These are phyloP conservation scores for Athrips mouffetella DNA, from an alignment of 2,888 invertebrate genomes.

Conservation along the genomic window DNA sequence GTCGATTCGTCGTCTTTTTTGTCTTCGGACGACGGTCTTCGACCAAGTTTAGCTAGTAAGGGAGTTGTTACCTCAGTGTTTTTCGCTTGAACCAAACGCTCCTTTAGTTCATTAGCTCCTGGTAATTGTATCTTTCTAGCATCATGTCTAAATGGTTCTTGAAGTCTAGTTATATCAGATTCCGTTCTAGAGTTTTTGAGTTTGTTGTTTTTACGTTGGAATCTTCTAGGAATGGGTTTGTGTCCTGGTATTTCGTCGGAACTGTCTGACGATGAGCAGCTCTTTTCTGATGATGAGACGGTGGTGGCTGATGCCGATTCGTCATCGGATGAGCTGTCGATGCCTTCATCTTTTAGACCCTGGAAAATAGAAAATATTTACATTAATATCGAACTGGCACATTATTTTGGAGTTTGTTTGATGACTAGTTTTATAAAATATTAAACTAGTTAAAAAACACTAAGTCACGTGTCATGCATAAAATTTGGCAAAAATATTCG, in stretches of 20 bases:
- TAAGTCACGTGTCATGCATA: no score
- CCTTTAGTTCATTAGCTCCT: slow-evolving; percentile 46
- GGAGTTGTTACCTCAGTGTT: slow-evolving; percentile 57
- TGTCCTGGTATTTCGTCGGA: slow-evolving; percentile 55
- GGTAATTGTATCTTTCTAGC: slow-evolving; percentile 45
- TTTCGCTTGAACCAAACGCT: slow-evolving; percentile 49
- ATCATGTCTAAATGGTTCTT: slow-evolving; percentile 47
- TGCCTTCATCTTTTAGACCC: slow-evolving; percentile 76
- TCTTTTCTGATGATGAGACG: slow-evolving; percentile 70
- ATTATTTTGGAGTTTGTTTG: no score
- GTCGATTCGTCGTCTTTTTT: slow-evolving; percentile 55
- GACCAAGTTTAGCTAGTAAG: slow-evolving; percentile 56
- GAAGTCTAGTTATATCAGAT: slow-evolving; percentile 58
- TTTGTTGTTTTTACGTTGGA: slow-evolving; percentile 65
- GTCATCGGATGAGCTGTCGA: slow-evolving; percentile 74
- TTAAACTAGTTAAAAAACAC: no score
- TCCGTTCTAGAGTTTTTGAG: slow-evolving; percentile 67
- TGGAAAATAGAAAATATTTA: slow-evolving; percentile 31
- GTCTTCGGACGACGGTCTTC: slow-evolving; percentile 53
- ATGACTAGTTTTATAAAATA: no score
- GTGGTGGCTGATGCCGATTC: slow-evolving; percentile 64
- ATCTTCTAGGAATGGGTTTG: slow-evolving; percentile 55
- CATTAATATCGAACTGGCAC: no score
- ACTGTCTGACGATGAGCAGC: slow-evolving; percentile 69
- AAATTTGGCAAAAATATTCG: no score